Base-by-base conservation (phyloP, 2,888 invertebrate species). In the Parnassius orleans region DNA sequence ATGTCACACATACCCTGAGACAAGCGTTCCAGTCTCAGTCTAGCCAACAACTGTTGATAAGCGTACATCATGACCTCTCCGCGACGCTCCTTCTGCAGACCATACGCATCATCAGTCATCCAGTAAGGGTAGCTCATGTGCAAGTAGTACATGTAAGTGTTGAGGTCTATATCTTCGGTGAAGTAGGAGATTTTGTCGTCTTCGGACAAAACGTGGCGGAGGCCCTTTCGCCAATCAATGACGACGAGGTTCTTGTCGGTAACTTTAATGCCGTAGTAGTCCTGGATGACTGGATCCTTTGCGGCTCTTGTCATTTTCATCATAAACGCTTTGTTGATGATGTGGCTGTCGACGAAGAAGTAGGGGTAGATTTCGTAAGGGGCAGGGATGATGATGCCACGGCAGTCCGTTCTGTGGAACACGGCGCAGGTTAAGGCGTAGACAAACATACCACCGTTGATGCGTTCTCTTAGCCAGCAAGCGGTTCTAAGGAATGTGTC, bases 331-430 rank as follows among this genome's bases (percentile, higher is more conserved):
- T 94, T 93, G 74, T 94, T 93, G 70, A 96, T 94, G 72, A 95
- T 92, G 73, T 95, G 93, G 72, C 93, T 88, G 84, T 95, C 94
- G 78, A 95, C 94, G 92, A 95, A 96, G 85, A 94, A 93, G 81
- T 95, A 93, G 2, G 96, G 96, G 84, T 94, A 93, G 80, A 96
- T 93, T 84, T 96, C 96, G 78, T 96, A 96, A 51, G 94, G 93
- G 33, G 95, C 93, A 33, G 96, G 96, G 24, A 96, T 80, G 53
- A 93, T 89, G 68, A 96, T 86, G 55, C 94, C 95, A 64, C 92
- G 87, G 80, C 94, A 93, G 76, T 96, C 95, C 9, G 81, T 78
- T 56, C 95, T 93, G 79, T 95, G 95, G 79, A 95, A 92, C 56
- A 95, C 90, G 65, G 95, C 95, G 65, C 93, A 91, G 56, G 93